A percentile compares a stretch with the other conserved stretches of the same genome.
Evolutionary conservation across 2,888 invertebrate genomes (phyloP).

Genomic region (Cylloceria caligata): DNA sequence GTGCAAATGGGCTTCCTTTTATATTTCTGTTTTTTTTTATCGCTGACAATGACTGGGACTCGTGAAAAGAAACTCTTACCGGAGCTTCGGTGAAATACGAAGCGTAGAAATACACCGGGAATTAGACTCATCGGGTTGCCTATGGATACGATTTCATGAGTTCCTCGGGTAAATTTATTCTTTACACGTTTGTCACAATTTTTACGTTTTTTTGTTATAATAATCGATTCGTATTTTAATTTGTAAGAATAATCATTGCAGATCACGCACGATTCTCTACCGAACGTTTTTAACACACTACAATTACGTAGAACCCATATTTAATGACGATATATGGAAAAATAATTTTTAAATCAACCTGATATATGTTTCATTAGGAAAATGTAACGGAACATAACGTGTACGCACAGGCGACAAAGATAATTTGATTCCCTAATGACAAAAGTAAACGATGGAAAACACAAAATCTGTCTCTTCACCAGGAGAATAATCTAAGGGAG

Average conservation of each 20-base stretch:
- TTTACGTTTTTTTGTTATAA: not conserved
- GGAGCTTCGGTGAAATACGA: too few species aligned
- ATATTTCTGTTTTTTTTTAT: conserved; percentile 21
- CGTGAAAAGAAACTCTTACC: conserved; percentile 29
- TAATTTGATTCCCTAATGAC: conserved; percentile 76
- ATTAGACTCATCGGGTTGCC: not conserved
- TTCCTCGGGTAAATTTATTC: not conserved
- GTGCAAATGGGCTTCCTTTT: conserved; percentile 43
- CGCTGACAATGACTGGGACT: conserved; percentile 21
- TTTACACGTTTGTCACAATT: not conserved
- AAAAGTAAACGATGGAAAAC: conserved; percentile 69
- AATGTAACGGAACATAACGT: not conserved
- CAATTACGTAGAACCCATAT: not conserved
- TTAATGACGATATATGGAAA: not conserved
- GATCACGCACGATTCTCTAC: not conserved
- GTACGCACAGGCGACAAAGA: conserved; percentile 16
- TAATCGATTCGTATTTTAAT: not conserved
- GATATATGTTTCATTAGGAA: too few species aligned
- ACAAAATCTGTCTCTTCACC: conserved; percentile 3
- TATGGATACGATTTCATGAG: not conserved
- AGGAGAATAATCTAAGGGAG: conserved; percentile 48
- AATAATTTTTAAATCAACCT: too few species aligned
- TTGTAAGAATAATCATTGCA: not conserved
- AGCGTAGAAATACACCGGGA: not conserved
- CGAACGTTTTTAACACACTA: not conserved